Conservation (phyloP, 2,888 invertebrate genomes). For the Aspidiotus rigidus region DNA sequence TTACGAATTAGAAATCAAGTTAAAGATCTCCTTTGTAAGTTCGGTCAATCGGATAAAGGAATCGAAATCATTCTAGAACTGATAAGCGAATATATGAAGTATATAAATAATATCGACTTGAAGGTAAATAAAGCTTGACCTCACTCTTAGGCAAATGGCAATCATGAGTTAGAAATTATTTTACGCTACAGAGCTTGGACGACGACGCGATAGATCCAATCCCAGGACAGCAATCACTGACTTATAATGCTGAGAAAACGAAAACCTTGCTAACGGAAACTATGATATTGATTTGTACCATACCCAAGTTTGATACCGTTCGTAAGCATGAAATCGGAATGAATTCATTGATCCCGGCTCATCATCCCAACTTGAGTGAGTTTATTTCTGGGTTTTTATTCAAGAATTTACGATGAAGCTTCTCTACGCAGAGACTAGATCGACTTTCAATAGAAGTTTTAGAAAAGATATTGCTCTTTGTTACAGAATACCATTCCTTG, state of each 20-base stretch:
- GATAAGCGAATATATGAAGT: constrained; percentile 18
- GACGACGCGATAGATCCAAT: background rate
- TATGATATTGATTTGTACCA: constrained; percentile 44
- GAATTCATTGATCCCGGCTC: constrained; percentile 60
- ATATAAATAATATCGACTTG: constrained; percentile 16
- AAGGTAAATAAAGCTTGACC: constrained; percentile 16
- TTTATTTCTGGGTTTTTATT: constrained; percentile 4
- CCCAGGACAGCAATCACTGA: background rate
- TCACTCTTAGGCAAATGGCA: constrained; percentile 1
- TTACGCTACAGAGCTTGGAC: background rate
- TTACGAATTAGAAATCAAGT: constrained; percentile 9
- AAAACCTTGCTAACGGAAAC: constrained; percentile 40
- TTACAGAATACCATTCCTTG: constrained; percentile 44
- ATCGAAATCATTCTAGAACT: constrained; percentile 23
- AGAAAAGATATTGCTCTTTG: no score
- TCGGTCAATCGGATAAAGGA: constrained; percentile 11
- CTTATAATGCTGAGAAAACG: constrained; percentile 7
- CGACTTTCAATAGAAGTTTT: background rate
- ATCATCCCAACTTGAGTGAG: constrained; percentile 60
- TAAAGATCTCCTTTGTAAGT: constrained; percentile 10
- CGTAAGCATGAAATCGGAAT: constrained; percentile 27
- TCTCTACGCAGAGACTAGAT: background rate
- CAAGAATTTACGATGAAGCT: background rate
- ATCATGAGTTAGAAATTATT: no score
- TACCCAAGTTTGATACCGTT: constrained; percentile 39